These are phyloP conservation scores for Cepaea hortensis DNA, from an alignment of 2,888 invertebrate species.

Conservation along the genomic window DNA sequence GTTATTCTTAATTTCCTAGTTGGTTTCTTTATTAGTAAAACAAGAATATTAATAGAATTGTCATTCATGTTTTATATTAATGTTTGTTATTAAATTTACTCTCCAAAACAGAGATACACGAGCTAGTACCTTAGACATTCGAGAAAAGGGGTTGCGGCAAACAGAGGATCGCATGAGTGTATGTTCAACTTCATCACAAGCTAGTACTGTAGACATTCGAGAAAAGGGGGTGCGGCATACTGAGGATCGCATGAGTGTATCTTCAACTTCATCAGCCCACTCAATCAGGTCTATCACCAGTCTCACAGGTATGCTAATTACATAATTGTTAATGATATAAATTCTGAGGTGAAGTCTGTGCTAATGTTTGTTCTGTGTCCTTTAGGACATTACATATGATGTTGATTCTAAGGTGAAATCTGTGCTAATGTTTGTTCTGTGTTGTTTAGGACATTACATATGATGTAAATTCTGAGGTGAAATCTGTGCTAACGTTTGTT, in stretches of 20 bases:
- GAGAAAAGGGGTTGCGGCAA: slow-evolving; percentile 5
- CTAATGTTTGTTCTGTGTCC: background rate
- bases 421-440: too few relatives aligned
- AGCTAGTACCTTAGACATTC: slow-evolving; percentile 3
- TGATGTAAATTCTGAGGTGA: too few relatives aligned
- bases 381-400: too few relatives aligned
- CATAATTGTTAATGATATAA: background rate
- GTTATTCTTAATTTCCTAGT: background rate
- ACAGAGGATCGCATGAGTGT: slow-evolving; percentile 41
- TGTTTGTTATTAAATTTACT: too few relatives aligned
- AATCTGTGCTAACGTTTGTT: background rate
- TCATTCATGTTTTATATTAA: background rate
- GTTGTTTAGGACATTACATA: too few relatives aligned
- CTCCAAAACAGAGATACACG: slow-evolving; percentile 21
- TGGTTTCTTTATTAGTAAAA: background rate
- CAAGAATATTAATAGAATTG: background rate
- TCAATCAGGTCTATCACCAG: slow-evolving; percentile 35
- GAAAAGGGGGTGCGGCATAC: slow-evolving; percentile 10
- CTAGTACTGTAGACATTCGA: slow-evolving; percentile 2
- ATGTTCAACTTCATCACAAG: slow-evolving; percentile 34
- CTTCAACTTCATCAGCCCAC: slow-evolving; percentile 41
- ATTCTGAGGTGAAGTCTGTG: background rate
- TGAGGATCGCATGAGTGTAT: slow-evolving; percentile 40
- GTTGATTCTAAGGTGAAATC: too few relatives aligned
- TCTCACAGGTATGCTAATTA: slow-evolving; percentile 22